Evolutionary conservation across 92 coral and sea anemone genomes (phyloP).

Genomic region (Zoanthus solanderi): DNA sequence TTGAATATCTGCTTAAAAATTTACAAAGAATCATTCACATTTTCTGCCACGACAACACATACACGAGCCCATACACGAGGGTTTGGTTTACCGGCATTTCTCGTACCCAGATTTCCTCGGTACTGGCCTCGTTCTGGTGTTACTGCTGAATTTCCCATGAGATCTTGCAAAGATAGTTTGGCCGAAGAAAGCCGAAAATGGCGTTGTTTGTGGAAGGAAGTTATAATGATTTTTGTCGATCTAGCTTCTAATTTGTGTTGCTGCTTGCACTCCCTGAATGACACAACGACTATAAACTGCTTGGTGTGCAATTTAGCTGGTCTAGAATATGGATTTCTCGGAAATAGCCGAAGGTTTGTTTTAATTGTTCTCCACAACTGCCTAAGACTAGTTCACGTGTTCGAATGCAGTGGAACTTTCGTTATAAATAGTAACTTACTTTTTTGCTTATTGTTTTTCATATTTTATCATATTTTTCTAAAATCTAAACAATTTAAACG

Average conservation of each 20-base stretch:
- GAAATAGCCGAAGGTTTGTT: slow-evolving; percentile 3
- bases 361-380: background rate
- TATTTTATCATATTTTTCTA: too few species aligned
- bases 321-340: slow-evolving; percentile 72
- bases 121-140: slow-evolving; percentile 25
- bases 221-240: background rate
- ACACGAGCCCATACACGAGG: slow-evolving; percentile 46
- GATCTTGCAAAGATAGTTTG: background rate
- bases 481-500: too few species aligned
- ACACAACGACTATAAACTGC: background rate
- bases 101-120: slow-evolving; percentile 34
- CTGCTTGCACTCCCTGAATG: background rate
- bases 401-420: background rate
- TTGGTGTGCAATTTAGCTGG: background rate
- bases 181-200: slow-evolving; percentile 5
- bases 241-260: background rate
- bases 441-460: too few species aligned
- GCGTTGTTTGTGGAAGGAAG: slow-evolving; percentile 9
- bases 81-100: slow-evolving; percentile 42
- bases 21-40: slow-evolving; percentile 46
- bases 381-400: background rate
- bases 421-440: too few species aligned
- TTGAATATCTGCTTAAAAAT: slow-evolving; percentile 25
- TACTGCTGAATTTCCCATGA: slow-evolving; percentile 3
- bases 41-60: slow-evolving; percentile 40